Base-by-base conservation (phyloP, 2,888 invertebrate species). In the Perdita meconis region DNA sequence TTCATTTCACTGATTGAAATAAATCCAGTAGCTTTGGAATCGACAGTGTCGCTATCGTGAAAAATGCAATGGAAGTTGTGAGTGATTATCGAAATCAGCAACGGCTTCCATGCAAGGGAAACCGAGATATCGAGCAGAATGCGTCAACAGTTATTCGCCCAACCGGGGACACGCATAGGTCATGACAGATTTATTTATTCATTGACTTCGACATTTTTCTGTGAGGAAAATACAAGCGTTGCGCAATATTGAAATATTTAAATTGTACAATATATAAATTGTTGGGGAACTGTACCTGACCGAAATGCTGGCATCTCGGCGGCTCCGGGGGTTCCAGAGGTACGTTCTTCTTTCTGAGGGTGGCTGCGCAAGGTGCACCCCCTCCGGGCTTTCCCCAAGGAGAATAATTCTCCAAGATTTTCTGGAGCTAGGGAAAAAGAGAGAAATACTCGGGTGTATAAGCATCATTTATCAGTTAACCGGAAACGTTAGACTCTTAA, bases 331-430 rank as follows among this genome's bases (percentile, higher is more conserved):
- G 96, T 60, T 95, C 94, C 73, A 95, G 93, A 55, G 95, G 94
- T 34, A 96, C 93, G 88, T 96, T 95, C 86, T 95, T 94, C 88
- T 95, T 95, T 22, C 96, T 94, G 38, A 95, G 92, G 72, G 95
- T 94, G 22, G 92, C 93, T 12, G 93, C 86, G 87, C 95, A 95
- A 55, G 96, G 96, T 22, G 96, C 96, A 30, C 96, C 96, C 57
- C 96, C 95, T 1, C 96, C 96, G 10, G 95, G 96, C 72, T 95
- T 94, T 3, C 96, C 96, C 96, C 96, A 97, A 6, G 97, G 97
- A 92, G 95, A 95, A 90, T 96, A 96, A 81, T 94, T 94, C 74
- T 95, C 94, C 92, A 96, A 94, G 93, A 96, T 95, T 87, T 95
- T 94, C 68, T 95, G 94, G 80, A 95, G 93, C 95, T 95, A 89